A percentile compares a stretch with the other conserved stretches of the same genome.
phyloP scores from a whole-genome alignment of 2,888 invertebrate genomes.

The Diplolepis rosae region DNA sequence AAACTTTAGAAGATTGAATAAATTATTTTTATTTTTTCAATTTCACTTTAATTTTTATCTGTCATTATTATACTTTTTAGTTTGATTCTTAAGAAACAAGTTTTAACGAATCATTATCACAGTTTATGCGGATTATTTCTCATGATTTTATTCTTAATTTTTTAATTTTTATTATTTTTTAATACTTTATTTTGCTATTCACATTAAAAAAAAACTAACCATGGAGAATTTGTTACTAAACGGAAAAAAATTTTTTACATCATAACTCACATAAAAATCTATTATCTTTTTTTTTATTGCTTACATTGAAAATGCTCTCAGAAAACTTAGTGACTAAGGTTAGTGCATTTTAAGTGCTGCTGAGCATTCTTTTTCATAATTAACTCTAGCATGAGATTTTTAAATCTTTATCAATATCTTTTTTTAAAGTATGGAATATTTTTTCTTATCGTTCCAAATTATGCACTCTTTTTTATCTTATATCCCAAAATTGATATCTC shows the following conservation, averaged over 20 bases:
- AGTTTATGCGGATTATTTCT: not conserved
- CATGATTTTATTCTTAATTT: not conserved
- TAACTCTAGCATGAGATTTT: conserved; percentile 2
- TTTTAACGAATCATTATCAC: no score
- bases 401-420: not conserved
- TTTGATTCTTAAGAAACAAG: no score
- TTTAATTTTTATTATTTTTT: not conserved
- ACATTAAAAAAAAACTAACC: not conserved
- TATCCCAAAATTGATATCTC: not conserved
- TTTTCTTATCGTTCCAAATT: not conserved
- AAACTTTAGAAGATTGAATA: no score
- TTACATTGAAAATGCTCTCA: conserved; percentile 10
- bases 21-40: no score
- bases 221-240: not conserved
- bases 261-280: not conserved
- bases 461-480: not conserved
- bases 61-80: no score
- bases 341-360: not conserved
- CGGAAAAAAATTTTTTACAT: not conserved
- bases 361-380: not conserved
- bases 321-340: conserved; percentile 9
- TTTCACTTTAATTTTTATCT: no score
- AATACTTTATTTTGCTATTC: not conserved
- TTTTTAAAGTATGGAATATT: not conserved
- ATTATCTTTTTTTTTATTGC: conserved; percentile 4